Conservation (phyloP, 2,888 invertebrate genomes). For the Subacronicta megacephala region DNA sequence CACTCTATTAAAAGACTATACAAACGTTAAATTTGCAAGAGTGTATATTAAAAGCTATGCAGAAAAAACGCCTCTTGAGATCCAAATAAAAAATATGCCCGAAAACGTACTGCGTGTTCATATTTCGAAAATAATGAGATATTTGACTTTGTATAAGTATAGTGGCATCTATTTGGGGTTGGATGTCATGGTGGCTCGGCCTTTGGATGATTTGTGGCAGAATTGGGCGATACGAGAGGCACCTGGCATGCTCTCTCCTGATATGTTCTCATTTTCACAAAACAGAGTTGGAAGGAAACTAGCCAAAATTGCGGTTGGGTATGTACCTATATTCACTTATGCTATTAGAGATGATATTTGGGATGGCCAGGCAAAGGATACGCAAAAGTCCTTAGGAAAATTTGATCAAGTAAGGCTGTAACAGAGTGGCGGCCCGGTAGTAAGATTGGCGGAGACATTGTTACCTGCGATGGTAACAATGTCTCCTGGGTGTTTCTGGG, state of each 20-base stretch:
- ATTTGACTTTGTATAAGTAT: slow-evolving; percentile 38
- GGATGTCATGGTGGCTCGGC: slow-evolving; percentile 30
- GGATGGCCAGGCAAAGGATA: too few relatives aligned
- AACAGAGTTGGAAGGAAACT: slow-evolving; percentile 25
- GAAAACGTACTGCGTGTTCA: not conserved
- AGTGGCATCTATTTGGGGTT: slow-evolving; percentile 39
- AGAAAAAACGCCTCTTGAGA: slow-evolving; percentile 17
- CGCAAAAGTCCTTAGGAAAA: too few relatives aligned
- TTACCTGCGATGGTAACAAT: too few relatives aligned
- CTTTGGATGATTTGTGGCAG: slow-evolving; percentile 11
- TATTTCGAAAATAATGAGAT: slow-evolving; percentile 37
- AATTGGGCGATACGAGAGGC: slow-evolving; percentile 46
- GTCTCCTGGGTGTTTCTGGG: too few relatives aligned
- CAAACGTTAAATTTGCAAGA: slow-evolving; percentile 32
- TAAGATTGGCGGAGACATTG: too few relatives aligned
- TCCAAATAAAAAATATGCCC: not conserved
- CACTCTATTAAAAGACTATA: slow-evolving; percentile 7
- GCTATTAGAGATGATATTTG: too few relatives aligned
- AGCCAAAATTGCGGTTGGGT: slow-evolving; percentile 26
- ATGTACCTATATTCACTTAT: not conserved
- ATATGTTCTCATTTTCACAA: slow-evolving; percentile 43
- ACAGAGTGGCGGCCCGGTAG: too few relatives aligned
- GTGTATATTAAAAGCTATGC: slow-evolving; percentile 30
- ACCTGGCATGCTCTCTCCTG: slow-evolving; percentile 14
- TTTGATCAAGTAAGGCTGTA: too few relatives aligned